Percentiles rank a stretch among this genome's conserved stretches.
phyloP scores from a whole-genome alignment of 2,888 invertebrate genomes.

The Drosophila picticornis region DNA sequence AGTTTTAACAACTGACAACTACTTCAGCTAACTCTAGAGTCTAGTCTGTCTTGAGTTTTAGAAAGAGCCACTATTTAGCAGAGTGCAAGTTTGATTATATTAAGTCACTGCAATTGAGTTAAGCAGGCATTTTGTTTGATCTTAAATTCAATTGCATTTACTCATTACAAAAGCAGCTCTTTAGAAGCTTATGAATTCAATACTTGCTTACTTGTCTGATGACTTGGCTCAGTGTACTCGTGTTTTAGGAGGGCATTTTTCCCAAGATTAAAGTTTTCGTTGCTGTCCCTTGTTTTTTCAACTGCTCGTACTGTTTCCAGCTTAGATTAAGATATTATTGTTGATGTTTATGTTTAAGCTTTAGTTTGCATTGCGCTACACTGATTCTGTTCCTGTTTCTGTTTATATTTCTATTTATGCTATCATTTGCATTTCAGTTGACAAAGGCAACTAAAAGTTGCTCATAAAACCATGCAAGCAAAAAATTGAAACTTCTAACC shows the following conservation, averaged over 20 bases:
- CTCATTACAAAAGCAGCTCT: neutral
- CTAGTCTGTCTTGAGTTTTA: slow-evolving; percentile 5
- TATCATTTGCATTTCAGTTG: slow-evolving; percentile 55
- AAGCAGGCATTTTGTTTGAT: neutral
- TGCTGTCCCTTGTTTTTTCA: slow-evolving; percentile 6
- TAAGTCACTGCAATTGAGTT: neutral
- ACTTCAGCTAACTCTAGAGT: slow-evolving; percentile 13
- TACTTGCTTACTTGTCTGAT: neutral
- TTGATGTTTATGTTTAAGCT: slow-evolving; percentile 45
- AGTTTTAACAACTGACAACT: slow-evolving; percentile 21
- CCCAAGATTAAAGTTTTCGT: neutral
- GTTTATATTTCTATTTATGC: slow-evolving; percentile 35
- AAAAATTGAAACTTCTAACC: slow-evolving; percentile 7
- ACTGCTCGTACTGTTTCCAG: slow-evolving; percentile 45
- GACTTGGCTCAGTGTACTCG: slow-evolving; percentile 4
- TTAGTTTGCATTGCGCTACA: slow-evolving; percentile 30
- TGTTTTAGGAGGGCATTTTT: slow-evolving; percentile 13
- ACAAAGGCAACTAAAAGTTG: slow-evolving; percentile 52
- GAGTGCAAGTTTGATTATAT: neutral
- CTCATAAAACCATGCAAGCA: slow-evolving; percentile 21
- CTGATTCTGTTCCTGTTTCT: slow-evolving; percentile 30
- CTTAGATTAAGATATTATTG: slow-evolving; percentile 51
- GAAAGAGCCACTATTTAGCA: slow-evolving; percentile 7
- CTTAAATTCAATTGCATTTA: neutral
- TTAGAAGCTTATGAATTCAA: neutral